Evolutionary conservation across 2,888 invertebrate genomes (phyloP).

Genomic region (Philaethria dido): DNA sequence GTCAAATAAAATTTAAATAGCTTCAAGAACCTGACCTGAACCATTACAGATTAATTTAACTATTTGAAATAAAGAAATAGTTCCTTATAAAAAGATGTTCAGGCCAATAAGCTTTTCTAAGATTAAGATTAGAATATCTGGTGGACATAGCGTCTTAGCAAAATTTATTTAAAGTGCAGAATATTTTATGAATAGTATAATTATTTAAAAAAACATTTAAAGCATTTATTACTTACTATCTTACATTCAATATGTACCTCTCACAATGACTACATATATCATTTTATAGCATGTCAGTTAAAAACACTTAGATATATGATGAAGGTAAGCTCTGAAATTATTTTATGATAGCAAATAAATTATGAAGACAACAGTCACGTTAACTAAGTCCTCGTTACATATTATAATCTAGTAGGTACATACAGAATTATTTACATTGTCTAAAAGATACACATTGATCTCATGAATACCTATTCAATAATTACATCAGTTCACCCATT

Average conservation of each 20-base stretch:
- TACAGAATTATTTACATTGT: slow-evolving; percentile 1
- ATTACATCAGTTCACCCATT: background rate
- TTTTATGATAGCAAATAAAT: slow-evolving; percentile 3
- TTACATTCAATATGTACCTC: background rate
- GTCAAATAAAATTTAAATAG: too few relatives aligned
- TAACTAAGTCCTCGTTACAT: slow-evolving; percentile 5
- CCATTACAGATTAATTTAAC: too few relatives aligned
- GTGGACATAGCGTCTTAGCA: too few relatives aligned
- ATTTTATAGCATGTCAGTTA: background rate
- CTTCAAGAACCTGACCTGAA: too few relatives aligned
- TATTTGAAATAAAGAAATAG: too few relatives aligned
- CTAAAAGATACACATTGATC: background rate
- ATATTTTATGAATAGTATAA: background rate
- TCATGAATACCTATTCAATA: background rate
- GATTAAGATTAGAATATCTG: too few relatives aligned
- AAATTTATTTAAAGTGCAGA: too few relatives aligned
- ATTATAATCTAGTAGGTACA: slow-evolving; percentile 1
- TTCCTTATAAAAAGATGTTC: too few relatives aligned
- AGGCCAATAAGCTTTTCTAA: too few relatives aligned
- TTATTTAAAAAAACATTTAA: background rate
- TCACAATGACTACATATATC: background rate
- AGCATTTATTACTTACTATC: background rate
- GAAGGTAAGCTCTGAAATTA: background rate
- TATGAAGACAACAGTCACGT: background rate
- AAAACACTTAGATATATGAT: slow-evolving; percentile 7